Conservation (phyloP, 2,797 vertebrate genomes). For the Leptatherina wallacei region DNA sequence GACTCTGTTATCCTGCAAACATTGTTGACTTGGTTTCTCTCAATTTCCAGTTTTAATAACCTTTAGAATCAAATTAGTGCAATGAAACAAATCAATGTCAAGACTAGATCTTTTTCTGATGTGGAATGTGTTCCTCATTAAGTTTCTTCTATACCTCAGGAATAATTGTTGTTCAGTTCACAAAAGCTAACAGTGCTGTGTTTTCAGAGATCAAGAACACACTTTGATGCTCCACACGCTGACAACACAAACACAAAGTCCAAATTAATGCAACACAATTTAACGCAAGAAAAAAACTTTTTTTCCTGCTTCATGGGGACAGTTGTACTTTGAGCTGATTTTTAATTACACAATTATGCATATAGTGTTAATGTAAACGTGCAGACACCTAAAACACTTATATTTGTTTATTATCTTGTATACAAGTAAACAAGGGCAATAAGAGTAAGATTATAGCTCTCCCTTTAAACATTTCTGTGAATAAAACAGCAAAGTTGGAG, state of each 20-base stretch:
- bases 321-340: background rate
- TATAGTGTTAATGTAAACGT: background rate
- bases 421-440: background rate
- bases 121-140: background rate
- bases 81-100: background rate
- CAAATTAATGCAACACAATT: background rate
- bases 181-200: background rate
- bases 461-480: background rate
- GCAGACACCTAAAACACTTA: background rate
- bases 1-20: background rate
- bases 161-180: background rate
- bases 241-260: background rate
- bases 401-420: background rate
- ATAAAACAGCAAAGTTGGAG: background rate
- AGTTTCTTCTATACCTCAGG: background rate
- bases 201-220: background rate
- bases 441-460: background rate
- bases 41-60: background rate
- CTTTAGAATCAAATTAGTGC: background rate
- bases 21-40: background rate
- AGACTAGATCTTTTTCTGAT: background rate
- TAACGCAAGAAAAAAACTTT: background rate
- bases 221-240: background rate
- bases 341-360: background rate
- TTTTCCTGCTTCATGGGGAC: background rate